phyloP scores from a whole-genome alignment of 2,113 vertebrate species.

The Sisor rabdophorus region DNA sequence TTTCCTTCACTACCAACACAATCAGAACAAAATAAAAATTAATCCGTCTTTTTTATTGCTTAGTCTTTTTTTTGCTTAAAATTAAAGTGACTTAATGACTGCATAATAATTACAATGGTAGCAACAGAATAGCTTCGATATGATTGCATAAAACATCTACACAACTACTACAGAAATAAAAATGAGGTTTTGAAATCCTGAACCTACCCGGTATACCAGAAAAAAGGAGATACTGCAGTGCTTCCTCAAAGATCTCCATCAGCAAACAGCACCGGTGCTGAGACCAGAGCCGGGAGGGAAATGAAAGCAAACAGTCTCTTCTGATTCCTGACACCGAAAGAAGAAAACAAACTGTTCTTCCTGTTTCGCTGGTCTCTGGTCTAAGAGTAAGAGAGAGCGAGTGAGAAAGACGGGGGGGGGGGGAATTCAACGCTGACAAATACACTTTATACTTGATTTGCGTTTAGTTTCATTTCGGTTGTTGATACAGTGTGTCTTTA shows the following conservation, averaged over 20 bases:
- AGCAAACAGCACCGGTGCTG: conserved; percentile 37
- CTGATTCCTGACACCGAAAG: background rate
- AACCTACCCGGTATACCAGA: conserved; percentile 32
- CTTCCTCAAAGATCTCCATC: conserved; percentile 67
- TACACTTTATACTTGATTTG: no score
- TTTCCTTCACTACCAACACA: conserved; percentile 15
- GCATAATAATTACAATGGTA: background rate
- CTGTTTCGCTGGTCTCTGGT: conserved; percentile 52
- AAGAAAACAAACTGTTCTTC: conserved; percentile 51
- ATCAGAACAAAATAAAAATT: background rate
- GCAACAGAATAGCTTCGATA: background rate
- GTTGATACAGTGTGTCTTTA: no score
- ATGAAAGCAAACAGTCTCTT: background rate
- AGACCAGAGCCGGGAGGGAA: background rate
- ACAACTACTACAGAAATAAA: background rate
- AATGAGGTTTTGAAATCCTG: background rate
- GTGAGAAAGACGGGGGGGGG: background rate
- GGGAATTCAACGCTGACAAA: background rate
- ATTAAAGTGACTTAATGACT: background rate
- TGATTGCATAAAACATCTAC: background rate
- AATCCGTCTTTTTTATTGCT: background rate
- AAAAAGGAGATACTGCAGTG: conserved; percentile 57
- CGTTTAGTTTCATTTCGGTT: no score
- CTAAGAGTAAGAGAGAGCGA: conserved; percentile 34
- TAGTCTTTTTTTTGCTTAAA: background rate